Evolutionary conservation across 1,140 invertebrate genomes (phyloP).

Genomic region (Pogonomyrmex barbatus): DNA sequence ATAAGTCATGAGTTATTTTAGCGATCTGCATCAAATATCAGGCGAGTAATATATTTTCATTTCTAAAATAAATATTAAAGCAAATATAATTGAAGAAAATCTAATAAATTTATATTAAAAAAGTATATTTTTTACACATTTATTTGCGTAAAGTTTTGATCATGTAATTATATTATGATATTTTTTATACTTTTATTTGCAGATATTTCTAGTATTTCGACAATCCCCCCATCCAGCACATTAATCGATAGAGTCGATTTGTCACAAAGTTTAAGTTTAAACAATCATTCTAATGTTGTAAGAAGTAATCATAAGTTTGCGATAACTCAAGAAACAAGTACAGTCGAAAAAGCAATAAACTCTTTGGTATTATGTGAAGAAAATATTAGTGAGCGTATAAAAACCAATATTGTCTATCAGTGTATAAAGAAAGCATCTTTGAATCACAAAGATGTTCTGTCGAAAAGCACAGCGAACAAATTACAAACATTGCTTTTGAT

Average conservation of each 20-base stretch:
- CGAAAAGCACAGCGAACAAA: slow-evolving; percentile 62
- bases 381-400: slow-evolving; percentile 69
- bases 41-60: slow-evolving; percentile 63
- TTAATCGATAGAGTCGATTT: slow-evolving; percentile 68
- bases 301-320: slow-evolving; percentile 37
- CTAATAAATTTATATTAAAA: background rate
- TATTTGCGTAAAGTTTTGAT: background rate
- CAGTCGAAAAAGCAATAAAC: slow-evolving; percentile 64
- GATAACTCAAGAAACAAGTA: slow-evolving; percentile 42
- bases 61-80: background rate
- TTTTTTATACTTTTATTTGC: slow-evolving; percentile 22
- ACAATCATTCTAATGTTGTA: slow-evolving; percentile 55
- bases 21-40: slow-evolving; percentile 74
- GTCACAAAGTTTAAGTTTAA: slow-evolving; percentile 55
- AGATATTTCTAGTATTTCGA: slow-evolving; percentile 77
- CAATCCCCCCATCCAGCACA: slow-evolving; percentile 69
- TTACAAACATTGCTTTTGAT: slow-evolving; percentile 70
- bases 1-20: slow-evolving; percentile 70
- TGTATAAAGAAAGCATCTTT: slow-evolving; percentile 67
- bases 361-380: slow-evolving; percentile 72
- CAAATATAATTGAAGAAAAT: slow-evolving; percentile 2
- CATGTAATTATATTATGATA: slow-evolving; percentile 4
- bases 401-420: slow-evolving; percentile 71
- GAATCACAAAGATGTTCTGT: slow-evolving; percentile 57
- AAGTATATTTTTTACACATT: background rate